These are phyloP conservation scores for Champsocephalus gunnari DNA, from an alignment of 2,797 vertebrate genomes.

Conservation along the genomic window DNA sequence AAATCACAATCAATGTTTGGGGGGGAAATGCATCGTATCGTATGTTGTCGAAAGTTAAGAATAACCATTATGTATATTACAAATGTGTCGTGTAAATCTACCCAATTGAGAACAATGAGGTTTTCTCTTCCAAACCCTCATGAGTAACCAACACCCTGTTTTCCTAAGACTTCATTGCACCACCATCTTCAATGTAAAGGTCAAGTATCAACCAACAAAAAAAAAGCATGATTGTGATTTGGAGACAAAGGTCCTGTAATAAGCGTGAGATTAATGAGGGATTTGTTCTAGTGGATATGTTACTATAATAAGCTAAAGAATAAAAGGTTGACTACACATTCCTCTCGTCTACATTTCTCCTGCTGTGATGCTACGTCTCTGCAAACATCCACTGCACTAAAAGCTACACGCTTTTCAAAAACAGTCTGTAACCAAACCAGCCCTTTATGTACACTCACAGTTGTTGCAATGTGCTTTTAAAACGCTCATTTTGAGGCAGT, in stretches of 20 bases:
- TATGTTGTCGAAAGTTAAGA: not conserved
- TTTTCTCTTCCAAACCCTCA: slow-evolving; percentile 5
- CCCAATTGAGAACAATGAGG: not conserved
- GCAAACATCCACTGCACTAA: slow-evolving; percentile 61
- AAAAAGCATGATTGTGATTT: slow-evolving; percentile 24
- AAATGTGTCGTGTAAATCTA: not conserved
- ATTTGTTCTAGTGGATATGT: slow-evolving; percentile 18
- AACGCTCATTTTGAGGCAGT: slow-evolving; percentile 52
- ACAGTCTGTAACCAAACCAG: slow-evolving; percentile 28
- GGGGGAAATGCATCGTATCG: not conserved
- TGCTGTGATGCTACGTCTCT: slow-evolving; percentile 55
- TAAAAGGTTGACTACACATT: slow-evolving; percentile 64
- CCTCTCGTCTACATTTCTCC: slow-evolving; percentile 66
- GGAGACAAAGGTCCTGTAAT: slow-evolving; percentile 34
- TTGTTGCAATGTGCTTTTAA: slow-evolving; percentile 57
- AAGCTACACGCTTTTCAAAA: slow-evolving; percentile 36
- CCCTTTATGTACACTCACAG: slow-evolving; percentile 70
- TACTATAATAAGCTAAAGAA: slow-evolving; percentile 29
- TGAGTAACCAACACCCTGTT: slow-evolving; percentile 61
- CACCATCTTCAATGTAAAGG: slow-evolving; percentile 74
- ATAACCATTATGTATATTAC: not conserved
- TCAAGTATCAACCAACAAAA: slow-evolving; percentile 67
- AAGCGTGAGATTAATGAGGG: slow-evolving; percentile 7
- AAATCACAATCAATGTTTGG: not conserved
- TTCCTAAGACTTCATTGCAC: slow-evolving; percentile 79